Evolutionary conservation across 1,140 invertebrate species (phyloP).

Genomic region (Drosophila ogumai): DNA sequence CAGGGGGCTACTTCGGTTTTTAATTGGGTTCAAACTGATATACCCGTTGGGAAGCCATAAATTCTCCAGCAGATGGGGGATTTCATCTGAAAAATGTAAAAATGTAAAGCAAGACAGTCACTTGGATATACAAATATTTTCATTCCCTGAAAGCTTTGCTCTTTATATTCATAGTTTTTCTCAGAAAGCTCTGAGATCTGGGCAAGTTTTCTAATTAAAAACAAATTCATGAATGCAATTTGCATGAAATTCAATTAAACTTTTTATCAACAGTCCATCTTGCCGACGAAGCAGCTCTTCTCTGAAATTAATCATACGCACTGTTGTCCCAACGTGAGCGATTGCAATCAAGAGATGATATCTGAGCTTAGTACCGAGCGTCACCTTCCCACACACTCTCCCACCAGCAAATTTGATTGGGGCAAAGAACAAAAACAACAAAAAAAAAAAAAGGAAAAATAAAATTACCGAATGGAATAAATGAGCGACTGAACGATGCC

Average conservation of each 20-base stretch:
- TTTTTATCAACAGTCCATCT: constrained; percentile 59
- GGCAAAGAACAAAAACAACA: not conserved
- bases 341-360: constrained; percentile 30
- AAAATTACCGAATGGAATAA: constrained; percentile 24
- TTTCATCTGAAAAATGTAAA: constrained; percentile 25
- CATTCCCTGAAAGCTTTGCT: not conserved
- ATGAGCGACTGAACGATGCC: constrained; percentile 36
- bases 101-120: constrained; percentile 2
- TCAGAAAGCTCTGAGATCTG: constrained; percentile 9
- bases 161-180: constrained; percentile 34
- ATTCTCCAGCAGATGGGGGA: constrained; percentile 3
- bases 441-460: not conserved
- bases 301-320: constrained; percentile 71
- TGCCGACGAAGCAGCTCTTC: not conserved
- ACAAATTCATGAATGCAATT: constrained; percentile 71
- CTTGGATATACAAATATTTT: constrained; percentile 30
- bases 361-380: constrained; percentile 30
- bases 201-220: constrained; percentile 71
- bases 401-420: constrained; percentile 31
- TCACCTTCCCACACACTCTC: not conserved
- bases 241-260: constrained; percentile 80
- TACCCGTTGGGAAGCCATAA: constrained; percentile 14
- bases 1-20: constrained; percentile 11
- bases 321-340: constrained; percentile 42
- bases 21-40: constrained; percentile 32